Conservation (phyloP, 2,888 invertebrate species). For the Itoplectis maculator region DNA sequence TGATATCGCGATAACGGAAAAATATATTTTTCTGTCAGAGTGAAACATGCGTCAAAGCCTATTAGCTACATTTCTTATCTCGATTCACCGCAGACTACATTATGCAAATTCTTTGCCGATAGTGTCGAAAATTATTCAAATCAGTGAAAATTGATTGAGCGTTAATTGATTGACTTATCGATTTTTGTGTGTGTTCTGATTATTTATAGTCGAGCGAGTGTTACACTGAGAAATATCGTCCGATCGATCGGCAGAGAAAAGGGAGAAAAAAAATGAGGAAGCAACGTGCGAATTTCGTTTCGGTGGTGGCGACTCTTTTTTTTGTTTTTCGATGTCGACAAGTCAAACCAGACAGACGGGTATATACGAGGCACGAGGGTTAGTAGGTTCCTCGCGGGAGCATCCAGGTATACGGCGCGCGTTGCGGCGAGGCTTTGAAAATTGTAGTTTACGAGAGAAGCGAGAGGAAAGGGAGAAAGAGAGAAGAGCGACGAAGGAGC, state of each 20-base stretch:
- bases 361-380: slow-evolving; percentile 15
- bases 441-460: slow-evolving; percentile 60
- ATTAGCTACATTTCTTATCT: neutral
- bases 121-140: too few species aligned
- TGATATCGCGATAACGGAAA: slow-evolving; percentile 3
- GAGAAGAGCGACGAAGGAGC: neutral
- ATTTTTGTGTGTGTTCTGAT: neutral
- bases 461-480: slow-evolving; percentile 16
- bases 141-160: too few species aligned
- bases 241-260: neutral
- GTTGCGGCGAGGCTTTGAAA: slow-evolving; percentile 64
- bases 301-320: neutral
- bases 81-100: neutral
- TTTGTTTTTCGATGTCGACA: slow-evolving; percentile 9
- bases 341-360: slow-evolving; percentile 15
- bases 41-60: neutral
- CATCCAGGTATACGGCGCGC: slow-evolving; percentile 19
- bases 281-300: neutral
- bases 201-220: neutral
- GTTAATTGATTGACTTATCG: neutral
- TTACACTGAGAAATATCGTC: neutral
- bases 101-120: too few species aligned
- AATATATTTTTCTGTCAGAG: neutral
- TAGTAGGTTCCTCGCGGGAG: slow-evolving; percentile 9
- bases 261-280: neutral